Conservation (phyloP, 2,797 vertebrate species). For the Denticeps clupeoides region DNA sequence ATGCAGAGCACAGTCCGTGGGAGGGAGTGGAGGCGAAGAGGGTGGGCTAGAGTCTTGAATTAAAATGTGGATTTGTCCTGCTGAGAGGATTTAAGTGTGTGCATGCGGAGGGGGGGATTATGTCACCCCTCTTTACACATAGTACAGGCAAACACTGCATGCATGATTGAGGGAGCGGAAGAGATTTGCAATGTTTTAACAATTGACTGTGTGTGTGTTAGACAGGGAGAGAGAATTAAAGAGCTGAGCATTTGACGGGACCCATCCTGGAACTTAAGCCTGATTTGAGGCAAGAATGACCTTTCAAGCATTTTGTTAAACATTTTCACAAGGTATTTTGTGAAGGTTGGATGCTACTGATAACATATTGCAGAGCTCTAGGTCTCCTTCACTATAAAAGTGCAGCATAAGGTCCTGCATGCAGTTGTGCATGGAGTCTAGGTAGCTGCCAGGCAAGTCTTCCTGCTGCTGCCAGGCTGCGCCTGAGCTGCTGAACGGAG, state of each 20-base stretch:
- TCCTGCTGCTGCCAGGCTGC: too few species aligned
- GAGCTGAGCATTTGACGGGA: too few species aligned
- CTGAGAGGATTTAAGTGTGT: slow-evolving; percentile 36
- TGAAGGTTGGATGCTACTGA: too few species aligned
- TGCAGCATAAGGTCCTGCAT: too few species aligned
- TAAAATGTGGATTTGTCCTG: slow-evolving; percentile 31
- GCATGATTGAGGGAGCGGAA: not conserved
- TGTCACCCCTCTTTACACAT: slow-evolving; percentile 24
- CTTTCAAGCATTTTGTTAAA: too few species aligned
- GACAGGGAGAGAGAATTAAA: not conserved
- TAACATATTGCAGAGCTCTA: too few species aligned
- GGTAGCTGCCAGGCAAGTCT: too few species aligned
- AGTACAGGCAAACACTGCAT: not conserved
- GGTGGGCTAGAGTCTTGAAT: slow-evolving; percentile 38
- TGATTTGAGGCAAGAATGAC: too few species aligned
- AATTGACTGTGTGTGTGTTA: not conserved
- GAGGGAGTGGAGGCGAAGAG: not conserved
- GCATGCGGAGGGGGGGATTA: slow-evolving; percentile 36
- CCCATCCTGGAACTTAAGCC: too few species aligned
- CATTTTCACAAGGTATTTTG: too few species aligned
- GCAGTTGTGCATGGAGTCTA: too few species aligned
- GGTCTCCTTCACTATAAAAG: too few species aligned
- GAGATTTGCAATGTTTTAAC: not conserved
- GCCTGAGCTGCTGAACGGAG: not conserved
- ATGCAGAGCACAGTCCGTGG: not conserved